Conservation (phyloP, 2,797 vertebrate species). For the Coregonus suidteri region DNA sequence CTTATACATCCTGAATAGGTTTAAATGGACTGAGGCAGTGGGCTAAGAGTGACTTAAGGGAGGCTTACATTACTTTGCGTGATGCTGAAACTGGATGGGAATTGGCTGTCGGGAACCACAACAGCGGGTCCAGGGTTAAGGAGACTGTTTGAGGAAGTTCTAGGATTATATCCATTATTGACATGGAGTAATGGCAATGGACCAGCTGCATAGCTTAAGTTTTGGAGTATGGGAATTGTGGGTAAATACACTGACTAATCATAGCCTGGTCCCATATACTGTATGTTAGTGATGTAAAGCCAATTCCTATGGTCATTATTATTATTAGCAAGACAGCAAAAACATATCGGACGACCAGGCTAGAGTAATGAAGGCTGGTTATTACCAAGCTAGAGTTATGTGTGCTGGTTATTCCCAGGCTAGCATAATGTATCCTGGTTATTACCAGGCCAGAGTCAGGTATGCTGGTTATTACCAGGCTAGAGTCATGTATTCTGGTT, state of each 20-base stretch:
- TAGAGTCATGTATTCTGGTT: too few relatives aligned
- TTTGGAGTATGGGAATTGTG: not conserved
- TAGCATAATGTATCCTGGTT: too few relatives aligned
- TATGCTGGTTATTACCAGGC: too few relatives aligned
- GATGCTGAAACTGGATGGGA: conserved; percentile 67
- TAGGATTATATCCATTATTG: conserved; percentile 66
- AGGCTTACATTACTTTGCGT: conserved; percentile 70
- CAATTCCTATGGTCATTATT: not conserved
- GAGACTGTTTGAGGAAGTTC: conserved; percentile 66
- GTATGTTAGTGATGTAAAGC: not conserved
- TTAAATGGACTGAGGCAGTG: conserved; percentile 63
- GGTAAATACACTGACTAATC: not conserved
- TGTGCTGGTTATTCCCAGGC: too few relatives aligned
- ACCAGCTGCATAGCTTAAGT: not conserved
- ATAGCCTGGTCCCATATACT: not conserved
- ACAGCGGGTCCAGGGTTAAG: conserved; percentile 68
- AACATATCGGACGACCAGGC: not conserved
- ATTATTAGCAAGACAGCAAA: too few relatives aligned
- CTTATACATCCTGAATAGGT: conserved; percentile 75
- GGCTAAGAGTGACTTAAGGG: conserved; percentile 72
- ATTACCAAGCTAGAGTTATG: too few relatives aligned
- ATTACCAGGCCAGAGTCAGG: too few relatives aligned
- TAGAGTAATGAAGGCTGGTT: not conserved
- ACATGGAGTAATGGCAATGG: not conserved
- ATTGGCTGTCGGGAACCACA: conserved; percentile 66